phyloP scores from a whole-genome alignment of 2,797 vertebrate species.

The Eulemur coronatus region DNA sequence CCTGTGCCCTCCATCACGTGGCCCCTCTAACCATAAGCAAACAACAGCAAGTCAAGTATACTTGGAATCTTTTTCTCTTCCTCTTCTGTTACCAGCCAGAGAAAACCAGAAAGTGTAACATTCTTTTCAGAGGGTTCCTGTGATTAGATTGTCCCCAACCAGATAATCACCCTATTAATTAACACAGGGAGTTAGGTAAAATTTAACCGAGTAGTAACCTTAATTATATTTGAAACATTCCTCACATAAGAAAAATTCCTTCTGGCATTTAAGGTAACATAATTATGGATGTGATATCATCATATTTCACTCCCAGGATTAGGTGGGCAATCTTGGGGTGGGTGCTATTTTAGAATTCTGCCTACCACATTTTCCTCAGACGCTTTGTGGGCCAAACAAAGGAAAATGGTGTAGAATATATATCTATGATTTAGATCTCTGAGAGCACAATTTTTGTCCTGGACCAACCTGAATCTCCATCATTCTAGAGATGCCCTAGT shows the following conservation, averaged over 20 bases:
- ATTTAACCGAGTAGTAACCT: neutral
- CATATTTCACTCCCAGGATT: neutral
- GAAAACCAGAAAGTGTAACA: neutral
- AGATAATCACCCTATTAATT: neutral
- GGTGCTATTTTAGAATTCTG: neutral
- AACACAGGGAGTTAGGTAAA: neutral
- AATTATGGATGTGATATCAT: neutral
- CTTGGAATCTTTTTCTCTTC: neutral
- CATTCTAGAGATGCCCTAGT: neutral
- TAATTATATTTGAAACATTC: neutral
- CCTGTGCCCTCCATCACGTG: neutral
- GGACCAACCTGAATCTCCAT: neutral
- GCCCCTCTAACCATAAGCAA: accelerated
- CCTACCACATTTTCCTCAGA: neutral
- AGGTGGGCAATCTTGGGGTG: neutral
- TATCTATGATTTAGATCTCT: neutral
- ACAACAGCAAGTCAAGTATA: neutral
- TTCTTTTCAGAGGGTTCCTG: neutral
- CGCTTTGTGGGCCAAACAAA: neutral
- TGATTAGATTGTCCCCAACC: neutral
- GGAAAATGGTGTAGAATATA: neutral
- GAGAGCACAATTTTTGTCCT: neutral
- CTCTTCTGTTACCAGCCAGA: neutral
- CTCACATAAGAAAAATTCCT: neutral
- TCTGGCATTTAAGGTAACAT: neutral